Evolutionary conservation across 1,140 invertebrate genomes (phyloP).

Genomic region (Penaeus japonicus): DNA sequence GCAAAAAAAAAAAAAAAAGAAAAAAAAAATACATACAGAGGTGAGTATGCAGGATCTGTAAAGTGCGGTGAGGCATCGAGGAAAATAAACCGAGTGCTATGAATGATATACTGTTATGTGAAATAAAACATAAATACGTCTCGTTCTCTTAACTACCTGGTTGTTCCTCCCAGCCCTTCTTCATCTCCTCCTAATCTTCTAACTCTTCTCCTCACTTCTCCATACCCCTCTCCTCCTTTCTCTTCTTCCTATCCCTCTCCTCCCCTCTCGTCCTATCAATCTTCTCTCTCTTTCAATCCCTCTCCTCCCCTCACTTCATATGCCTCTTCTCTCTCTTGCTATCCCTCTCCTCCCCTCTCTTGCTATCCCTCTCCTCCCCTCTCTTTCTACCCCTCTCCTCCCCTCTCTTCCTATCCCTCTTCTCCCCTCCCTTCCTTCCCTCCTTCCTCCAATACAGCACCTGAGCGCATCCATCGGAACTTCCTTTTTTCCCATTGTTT

Average conservation of each 20-base stretch:
- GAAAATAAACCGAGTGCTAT: neutral
- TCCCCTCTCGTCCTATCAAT: neutral
- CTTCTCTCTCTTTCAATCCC: neutral
- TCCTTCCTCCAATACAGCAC: no score
- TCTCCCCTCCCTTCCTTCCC: no score
- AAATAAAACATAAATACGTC: neutral
- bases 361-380: no score
- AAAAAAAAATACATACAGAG: no score
- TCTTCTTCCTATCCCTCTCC: neutral
- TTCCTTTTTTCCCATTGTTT: no score
- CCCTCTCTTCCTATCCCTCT: no score
- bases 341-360: no score
- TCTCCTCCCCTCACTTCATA: neutral
- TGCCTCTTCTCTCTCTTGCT: neutral
- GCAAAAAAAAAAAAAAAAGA: no score
- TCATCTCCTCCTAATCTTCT: neutral
- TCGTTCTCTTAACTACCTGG: neutral
- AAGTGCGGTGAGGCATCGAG: neutral
- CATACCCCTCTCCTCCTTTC: neutral
- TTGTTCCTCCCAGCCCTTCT: neutral
- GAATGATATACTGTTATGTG: neutral
- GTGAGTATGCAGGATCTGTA: no score
- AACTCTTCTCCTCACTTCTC: neutral
- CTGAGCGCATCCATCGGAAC: no score
- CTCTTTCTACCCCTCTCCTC: no score